phyloP scores from a whole-genome alignment of 2,888 invertebrate genomes.

The Leptopilina syphax region DNA sequence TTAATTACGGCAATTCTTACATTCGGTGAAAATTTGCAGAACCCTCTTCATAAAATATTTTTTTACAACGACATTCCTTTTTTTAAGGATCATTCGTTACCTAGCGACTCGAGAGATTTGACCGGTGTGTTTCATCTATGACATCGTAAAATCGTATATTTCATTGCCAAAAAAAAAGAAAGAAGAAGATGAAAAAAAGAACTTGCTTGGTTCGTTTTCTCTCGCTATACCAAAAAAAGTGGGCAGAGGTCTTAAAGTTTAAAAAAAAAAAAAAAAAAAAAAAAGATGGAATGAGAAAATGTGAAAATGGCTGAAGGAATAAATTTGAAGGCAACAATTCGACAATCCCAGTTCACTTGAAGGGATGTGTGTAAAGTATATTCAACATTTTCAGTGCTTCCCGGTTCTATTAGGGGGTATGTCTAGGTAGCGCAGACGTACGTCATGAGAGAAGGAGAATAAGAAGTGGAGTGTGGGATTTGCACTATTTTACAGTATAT shows the following conservation, averaged over 20 bases:
- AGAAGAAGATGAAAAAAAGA: constrained; percentile 40
- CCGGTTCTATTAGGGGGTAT: constrained; percentile 36
- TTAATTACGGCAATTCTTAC: no score
- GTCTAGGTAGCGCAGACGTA: not conserved
- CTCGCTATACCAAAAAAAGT: not conserved
- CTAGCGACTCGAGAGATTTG: not conserved
- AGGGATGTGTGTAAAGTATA: constrained; percentile 14
- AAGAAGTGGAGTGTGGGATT: constrained; percentile 36
- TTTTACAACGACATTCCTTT: not conserved
- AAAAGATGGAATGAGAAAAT: constrained; percentile 39
- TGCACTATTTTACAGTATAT: constrained; percentile 27
- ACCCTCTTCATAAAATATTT: not conserved
- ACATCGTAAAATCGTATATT: constrained; percentile 13
- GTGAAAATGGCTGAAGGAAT: constrained; percentile 57
- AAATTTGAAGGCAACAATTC: constrained; percentile 67
- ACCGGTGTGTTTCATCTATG: not conserved
- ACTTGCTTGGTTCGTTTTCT: constrained; percentile 4
- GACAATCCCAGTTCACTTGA: constrained; percentile 63
- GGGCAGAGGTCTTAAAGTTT: not conserved
- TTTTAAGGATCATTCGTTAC: constrained; percentile 23
- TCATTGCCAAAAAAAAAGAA: constrained; percentile 21
- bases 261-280: not conserved
- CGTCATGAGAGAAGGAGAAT: constrained; percentile 50
- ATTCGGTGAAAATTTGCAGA: no score
- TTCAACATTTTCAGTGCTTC: constrained; percentile 24